Percentiles rank a stretch among this genome's conserved stretches.
Evolutionary conservation across 1,140 invertebrate genomes (phyloP).

Genomic region (Atopsyche davidsoni): DNA sequence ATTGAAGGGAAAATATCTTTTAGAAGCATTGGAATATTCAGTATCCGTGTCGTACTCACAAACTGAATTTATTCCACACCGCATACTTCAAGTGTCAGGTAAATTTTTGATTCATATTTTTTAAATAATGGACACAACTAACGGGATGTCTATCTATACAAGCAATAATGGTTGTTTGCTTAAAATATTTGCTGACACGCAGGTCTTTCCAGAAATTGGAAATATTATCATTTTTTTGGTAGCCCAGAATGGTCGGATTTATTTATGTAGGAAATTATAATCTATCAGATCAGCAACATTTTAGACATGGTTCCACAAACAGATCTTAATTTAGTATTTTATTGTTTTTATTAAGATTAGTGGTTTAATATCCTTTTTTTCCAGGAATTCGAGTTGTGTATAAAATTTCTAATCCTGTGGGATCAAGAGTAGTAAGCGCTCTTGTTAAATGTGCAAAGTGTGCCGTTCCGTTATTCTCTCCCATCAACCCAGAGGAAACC

Average conservation of each 20-base stretch:
- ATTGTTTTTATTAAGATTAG: background rate
- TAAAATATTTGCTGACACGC: too few species aligned
- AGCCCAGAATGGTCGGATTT: too few species aligned
- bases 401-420: constrained; percentile 43
- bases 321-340: background rate
- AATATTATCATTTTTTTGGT: too few species aligned
- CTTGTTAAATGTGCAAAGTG: constrained; percentile 55
- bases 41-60: constrained; percentile 30
- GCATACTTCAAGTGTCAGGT: constrained; percentile 49
- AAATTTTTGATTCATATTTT: too few species aligned
- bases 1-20: constrained; percentile 52
- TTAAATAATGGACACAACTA: too few species aligned
- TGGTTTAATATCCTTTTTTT: background rate
- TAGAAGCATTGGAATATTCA: constrained; percentile 50
- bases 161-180: too few species aligned
- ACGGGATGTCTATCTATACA: too few species aligned
- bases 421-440: constrained; percentile 48
- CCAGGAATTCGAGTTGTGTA: constrained; percentile 39
- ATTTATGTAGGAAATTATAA: too few species aligned
- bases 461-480: constrained; percentile 51
- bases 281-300: background rate
- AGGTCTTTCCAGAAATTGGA: too few species aligned
- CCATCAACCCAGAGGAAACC: constrained; percentile 38
- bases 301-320: constrained; percentile 1
- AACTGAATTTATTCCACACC: constrained; percentile 37